These are phyloP conservation scores for Lordiphosa fenestrarum DNA, from an alignment of 2,888 invertebrate species.

Conservation along the genomic window DNA sequence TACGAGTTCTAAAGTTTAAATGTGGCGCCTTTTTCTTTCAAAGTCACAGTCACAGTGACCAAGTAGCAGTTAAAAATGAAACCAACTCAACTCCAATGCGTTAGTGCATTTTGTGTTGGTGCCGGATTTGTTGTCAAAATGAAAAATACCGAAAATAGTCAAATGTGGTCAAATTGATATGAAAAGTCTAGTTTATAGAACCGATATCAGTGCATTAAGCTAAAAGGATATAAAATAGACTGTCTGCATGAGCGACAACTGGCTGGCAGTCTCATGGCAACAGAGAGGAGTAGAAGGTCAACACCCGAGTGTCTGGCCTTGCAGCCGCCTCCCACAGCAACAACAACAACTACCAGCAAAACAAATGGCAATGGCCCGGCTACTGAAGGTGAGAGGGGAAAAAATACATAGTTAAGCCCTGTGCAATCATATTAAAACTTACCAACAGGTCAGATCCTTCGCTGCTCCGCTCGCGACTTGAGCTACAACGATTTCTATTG, in stretches of 20 bases:
- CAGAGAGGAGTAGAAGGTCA: slow-evolving; percentile 28
- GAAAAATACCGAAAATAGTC: too few relatives aligned
- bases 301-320: slow-evolving; percentile 43
- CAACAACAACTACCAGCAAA: not conserved
- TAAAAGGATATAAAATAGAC: slow-evolving; percentile 1
- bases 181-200: not conserved
- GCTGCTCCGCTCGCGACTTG: slow-evolving; percentile 50
- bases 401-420: too few relatives aligned
- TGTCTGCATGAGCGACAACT: slow-evolving; percentile 23
- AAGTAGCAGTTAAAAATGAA: too few relatives aligned
- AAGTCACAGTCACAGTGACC: too few relatives aligned
- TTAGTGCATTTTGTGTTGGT: too few relatives aligned
- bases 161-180: too few relatives aligned
- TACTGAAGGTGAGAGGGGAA: not conserved
- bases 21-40: too few relatives aligned
- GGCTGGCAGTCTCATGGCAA: slow-evolving; percentile 37
- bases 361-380: too few relatives aligned
- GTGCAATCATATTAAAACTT: too few relatives aligned
- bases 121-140: too few relatives aligned
- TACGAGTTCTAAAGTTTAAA: too few relatives aligned
- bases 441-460: slow-evolving; percentile 24
- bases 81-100: too few relatives aligned
- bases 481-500: slow-evolving; percentile 84
- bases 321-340: slow-evolving; percentile 19
- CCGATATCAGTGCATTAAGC: not conserved